Evolutionary conservation across 2,113 vertebrate genomes (phyloP).

Genomic region (Choloepus hoffmanni): DNA sequence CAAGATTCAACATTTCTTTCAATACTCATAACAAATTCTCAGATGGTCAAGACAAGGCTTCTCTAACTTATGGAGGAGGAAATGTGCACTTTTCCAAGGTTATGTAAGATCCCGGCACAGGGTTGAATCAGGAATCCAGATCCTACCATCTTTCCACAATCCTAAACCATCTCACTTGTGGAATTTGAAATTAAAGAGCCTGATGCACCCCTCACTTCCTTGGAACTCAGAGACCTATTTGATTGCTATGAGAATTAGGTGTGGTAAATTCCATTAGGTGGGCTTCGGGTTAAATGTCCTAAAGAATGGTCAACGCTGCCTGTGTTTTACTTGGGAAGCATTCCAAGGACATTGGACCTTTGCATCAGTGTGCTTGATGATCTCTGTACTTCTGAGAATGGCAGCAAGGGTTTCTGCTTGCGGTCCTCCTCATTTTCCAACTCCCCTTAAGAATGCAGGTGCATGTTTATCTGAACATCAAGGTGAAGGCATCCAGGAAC

Average conservation of each 20-base stretch:
- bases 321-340: neutral
- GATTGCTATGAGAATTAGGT: neutral
- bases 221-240: neutral
- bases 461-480: neutral
- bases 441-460: neutral
- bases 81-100: neutral
- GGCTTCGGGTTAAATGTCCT: neutral
- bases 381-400: neutral
- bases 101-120: neutral
- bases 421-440: neutral
- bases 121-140: neutral
- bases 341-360: neutral
- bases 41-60: neutral
- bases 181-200: neutral
- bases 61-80: neutral
- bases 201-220: neutral
- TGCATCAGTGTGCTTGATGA: neutral
- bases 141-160: neutral
- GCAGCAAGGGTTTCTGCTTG: neutral
- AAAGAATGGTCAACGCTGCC: neutral
- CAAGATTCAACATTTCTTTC: neutral
- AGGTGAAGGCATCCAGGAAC: neutral
- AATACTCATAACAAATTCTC: neutral
- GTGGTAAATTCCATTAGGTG: neutral
- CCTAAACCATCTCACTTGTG: neutral